Conservation (phyloP, 2,797 vertebrate species). For the Geotrypetes seraphini region DNA sequence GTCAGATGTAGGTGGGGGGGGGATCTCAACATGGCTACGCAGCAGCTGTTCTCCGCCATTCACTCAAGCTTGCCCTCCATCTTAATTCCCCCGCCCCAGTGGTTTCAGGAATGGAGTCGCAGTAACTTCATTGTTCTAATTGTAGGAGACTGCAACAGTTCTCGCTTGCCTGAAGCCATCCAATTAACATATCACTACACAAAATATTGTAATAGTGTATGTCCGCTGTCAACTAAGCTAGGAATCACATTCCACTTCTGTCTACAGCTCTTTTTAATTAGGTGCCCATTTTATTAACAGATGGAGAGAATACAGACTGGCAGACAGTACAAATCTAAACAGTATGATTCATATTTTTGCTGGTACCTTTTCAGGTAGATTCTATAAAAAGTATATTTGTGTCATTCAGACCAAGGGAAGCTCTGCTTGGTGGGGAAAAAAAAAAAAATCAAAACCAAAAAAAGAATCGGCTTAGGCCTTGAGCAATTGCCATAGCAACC, state of each 20-base stretch:
- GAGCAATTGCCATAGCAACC: constrained; percentile 54
- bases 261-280: constrained; percentile 21
- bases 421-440: too few species aligned
- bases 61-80: constrained; percentile 20
- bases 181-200: constrained; percentile 49
- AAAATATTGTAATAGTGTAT: constrained; percentile 34
- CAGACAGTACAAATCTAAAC: too few species aligned
- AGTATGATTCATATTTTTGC: too few species aligned
- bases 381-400: too few species aligned
- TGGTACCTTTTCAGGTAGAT: too few species aligned
- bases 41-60: too few species aligned
- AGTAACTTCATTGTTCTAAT: constrained; percentile 46
- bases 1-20: too few species aligned
- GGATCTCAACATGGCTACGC: too few species aligned
- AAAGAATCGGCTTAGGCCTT: constrained; percentile 43
- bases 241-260: constrained; percentile 15
- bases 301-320: too few species aligned
- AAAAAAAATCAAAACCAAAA: too few species aligned
- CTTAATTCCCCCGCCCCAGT: constrained; percentile 25
- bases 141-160: constrained; percentile 46
- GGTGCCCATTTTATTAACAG: constrained; percentile 18
- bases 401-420: too few species aligned
- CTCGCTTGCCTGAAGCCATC: constrained; percentile 52
- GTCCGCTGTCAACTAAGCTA: constrained; percentile 26
- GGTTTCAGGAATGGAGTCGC: constrained; percentile 16